Percentiles rank a stretch among this genome's conserved stretches.
Evolutionary conservation across 2,888 invertebrate species (phyloP).

Genomic region (Hypena proboscidalis): DNA sequence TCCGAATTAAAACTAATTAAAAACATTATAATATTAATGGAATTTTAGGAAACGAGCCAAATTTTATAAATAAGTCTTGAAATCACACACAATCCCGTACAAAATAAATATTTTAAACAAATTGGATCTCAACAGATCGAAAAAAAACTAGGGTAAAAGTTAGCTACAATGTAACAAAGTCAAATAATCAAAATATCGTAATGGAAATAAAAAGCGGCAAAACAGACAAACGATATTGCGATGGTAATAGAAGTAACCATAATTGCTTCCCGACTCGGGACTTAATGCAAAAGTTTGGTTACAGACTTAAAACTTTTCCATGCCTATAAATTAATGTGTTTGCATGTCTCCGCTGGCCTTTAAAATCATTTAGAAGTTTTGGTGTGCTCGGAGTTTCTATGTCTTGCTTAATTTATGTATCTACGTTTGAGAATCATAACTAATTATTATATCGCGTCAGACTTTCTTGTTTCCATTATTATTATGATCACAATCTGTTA

Average conservation of each 20-base stretch:
- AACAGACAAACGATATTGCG: constrained; percentile 52
- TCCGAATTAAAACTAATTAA: too few species aligned
- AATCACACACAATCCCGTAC: too few species aligned
- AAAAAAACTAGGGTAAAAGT: too few species aligned
- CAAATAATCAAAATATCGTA: too few species aligned
- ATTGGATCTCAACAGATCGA: too few species aligned
- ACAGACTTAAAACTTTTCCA: constrained; percentile 72
- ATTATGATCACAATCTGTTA: too few species aligned
- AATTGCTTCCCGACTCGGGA: constrained; percentile 67
- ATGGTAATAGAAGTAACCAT: constrained; percentile 68
- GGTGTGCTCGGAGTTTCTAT: constrained; percentile 26
- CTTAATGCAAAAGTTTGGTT: constrained; percentile 80
- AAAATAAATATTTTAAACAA: too few species aligned
- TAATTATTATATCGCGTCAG: background rate
- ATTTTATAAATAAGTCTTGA: too few species aligned
- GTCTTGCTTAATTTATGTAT: constrained; percentile 33
- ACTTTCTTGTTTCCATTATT: too few species aligned
- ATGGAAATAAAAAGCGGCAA: constrained; percentile 48
- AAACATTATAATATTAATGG: too few species aligned
- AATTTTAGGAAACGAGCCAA: too few species aligned
- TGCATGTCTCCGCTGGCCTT: constrained; percentile 67
- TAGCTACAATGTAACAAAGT: too few species aligned
- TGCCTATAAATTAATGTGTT: constrained; percentile 81
- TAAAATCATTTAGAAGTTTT: constrained; percentile 50
- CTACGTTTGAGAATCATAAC: constrained; percentile 7